Evolutionary conservation across 2,888 invertebrate genomes (phyloP).

Genomic region (Lobophora halterata): DNA sequence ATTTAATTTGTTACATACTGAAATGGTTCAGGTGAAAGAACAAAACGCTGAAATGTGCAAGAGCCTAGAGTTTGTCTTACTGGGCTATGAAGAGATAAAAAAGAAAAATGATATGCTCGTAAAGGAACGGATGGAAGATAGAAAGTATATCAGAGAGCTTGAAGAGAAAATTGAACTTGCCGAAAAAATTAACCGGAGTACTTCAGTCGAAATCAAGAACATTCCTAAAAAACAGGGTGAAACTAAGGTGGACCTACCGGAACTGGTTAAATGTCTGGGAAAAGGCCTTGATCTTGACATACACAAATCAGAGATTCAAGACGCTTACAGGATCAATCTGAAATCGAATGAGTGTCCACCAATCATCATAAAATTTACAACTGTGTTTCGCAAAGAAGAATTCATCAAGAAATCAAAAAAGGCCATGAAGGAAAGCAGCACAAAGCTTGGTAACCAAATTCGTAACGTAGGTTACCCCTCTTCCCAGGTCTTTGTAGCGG

Average conservation of each 20-base stretch:
- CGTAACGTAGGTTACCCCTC: neutral
- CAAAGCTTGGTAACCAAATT: neutral
- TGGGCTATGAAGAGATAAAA: too few species aligned
- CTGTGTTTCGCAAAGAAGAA: neutral
- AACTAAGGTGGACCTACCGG: neutral
- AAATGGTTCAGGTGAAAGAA: too few species aligned
- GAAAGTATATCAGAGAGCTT: too few species aligned
- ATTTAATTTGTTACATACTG: too few species aligned
- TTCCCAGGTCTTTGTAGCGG: too few species aligned
- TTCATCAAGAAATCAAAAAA: neutral
- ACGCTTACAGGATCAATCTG: neutral
- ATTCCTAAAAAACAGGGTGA: neutral
- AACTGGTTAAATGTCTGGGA: neutral
- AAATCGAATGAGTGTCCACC: neutral
- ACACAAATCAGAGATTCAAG: neutral
- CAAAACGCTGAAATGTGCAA: too few species aligned
- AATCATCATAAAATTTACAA: neutral
- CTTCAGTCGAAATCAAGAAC: neutral
- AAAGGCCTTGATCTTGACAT: conserved; percentile 1
- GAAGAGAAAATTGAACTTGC: too few species aligned
- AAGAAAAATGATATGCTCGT: too few species aligned
- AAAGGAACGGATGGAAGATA: too few species aligned
- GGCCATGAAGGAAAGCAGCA: neutral
- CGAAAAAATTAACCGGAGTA: too few species aligned
- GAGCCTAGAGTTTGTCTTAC: too few species aligned